Evolutionary conservation across 1,140 invertebrate species (phyloP), one percentile per base, ranked within the genome.

Genomic region (Drosophila pandora): DNA sequence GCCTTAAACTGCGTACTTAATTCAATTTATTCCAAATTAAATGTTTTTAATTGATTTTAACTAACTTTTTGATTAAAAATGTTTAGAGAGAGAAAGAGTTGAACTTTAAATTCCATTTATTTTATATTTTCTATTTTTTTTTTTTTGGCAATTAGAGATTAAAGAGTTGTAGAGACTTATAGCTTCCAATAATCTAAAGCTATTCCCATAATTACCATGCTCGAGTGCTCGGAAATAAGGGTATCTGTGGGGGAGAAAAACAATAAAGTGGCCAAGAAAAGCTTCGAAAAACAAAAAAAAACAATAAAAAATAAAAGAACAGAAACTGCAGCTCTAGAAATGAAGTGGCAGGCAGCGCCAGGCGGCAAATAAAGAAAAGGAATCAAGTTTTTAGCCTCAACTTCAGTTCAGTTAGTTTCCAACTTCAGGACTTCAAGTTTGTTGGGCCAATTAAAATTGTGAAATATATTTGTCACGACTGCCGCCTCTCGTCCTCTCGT

Each of bases 391-490:
- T 69, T 72, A 60, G 49, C 39, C 67, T 53, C 48, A 71, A 71
- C 68, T 71, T 69, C 58, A 63, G 13, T 54, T 73, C 45, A 48
- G 28, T 62, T 43, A 43, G 41, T 55, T 52, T 50, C 13, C 70
- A 50, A 73, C 70, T 73, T 72, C 37, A 41, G 13, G 49, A 43
- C 56, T 73, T 73, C 30, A 23, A 62, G 67, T 69, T 69, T 74
- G 39, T 75, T 73, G 63, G 70, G 71, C 71, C 71, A 75, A 75
- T 75, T 75, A 75, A 75, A 75, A 75, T 75, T 65, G 71, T 65
- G 53, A 64, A 75, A 75, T 75, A 62, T 75, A 58, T 65, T 75
- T 73, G 58, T 73, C 50, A 65, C 39, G 70, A 57, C 71, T 22
- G 30, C 60, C 12, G 30, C 47, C 41, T 28, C 9, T 13, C 47